phyloP scores from a whole-genome alignment of 2,888 invertebrate genomes.

The Antitype chi region DNA sequence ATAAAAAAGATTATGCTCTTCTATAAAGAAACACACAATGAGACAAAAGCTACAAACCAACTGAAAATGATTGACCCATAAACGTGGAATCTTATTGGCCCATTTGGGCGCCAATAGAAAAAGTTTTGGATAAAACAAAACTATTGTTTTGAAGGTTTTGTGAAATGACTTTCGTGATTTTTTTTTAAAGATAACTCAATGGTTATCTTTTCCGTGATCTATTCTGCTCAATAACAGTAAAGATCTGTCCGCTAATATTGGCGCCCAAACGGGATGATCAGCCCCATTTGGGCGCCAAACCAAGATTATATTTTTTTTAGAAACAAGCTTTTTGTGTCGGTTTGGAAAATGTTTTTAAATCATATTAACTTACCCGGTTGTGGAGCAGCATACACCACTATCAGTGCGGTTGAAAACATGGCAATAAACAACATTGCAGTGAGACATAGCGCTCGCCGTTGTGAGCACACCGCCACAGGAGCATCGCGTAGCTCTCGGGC shows the following conservation, averaged over 20 bases:
- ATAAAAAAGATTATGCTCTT: not conserved
- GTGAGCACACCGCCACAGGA: slow-evolving; percentile 96
- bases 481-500: slow-evolving; percentile 84
- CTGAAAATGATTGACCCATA: not conserved
- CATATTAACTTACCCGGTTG: slow-evolving; percentile 92
- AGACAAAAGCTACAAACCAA: not conserved
- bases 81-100: not conserved
- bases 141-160: too few species aligned
- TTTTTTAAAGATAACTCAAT: too few species aligned
- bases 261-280: too few species aligned
- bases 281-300: slow-evolving; percentile 20
- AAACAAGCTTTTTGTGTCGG: fast-evolving
- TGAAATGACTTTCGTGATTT: too few species aligned
- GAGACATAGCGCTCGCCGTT: slow-evolving; percentile 95
- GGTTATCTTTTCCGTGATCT: too few species aligned
- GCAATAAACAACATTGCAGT: slow-evolving; percentile 95
- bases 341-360: not conserved
- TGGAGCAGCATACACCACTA: slow-evolving; percentile 97
- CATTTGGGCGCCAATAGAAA: slow-evolving; percentile 32
- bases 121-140: too few species aligned
- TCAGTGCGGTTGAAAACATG: slow-evolving; percentile 95
- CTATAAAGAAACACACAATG: too few species aligned
- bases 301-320: not conserved
- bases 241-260: too few species aligned
- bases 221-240: too few species aligned